These are phyloP conservation scores for Turdus rufiventris DNA, from an alignment of 2,113 vertebrate genomes.

Conservation along the genomic window DNA sequence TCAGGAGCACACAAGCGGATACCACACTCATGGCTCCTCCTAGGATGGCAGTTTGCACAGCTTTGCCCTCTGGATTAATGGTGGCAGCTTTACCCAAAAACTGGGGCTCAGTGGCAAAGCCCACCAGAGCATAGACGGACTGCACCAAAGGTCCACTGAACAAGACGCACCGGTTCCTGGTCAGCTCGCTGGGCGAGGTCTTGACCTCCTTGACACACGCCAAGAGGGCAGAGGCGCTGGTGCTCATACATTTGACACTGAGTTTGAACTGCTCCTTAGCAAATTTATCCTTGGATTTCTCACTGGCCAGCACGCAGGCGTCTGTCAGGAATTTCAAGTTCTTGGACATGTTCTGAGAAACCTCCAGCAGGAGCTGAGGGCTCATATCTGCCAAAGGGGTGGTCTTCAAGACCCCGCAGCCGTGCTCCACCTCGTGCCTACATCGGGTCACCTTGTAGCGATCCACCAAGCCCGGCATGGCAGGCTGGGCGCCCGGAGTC, in stretches of 20 bases:
- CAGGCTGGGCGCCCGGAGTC: constrained; percentile 85
- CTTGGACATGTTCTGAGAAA: constrained; percentile 92
- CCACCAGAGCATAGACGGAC: constrained; percentile 89
- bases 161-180: constrained; percentile 88
- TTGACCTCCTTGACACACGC: constrained; percentile 95
- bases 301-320: constrained; percentile 89
- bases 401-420: constrained; percentile 83
- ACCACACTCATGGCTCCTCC: constrained; percentile 99
- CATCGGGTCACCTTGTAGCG: constrained; percentile 96
- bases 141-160: constrained; percentile 92
- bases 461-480: constrained; percentile 90
- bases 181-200: constrained; percentile 89
- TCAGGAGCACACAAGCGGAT: constrained; percentile 96
- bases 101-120: constrained; percentile 96
- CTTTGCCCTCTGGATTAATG: constrained; percentile 90
- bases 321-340: constrained; percentile 95
- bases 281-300: constrained; percentile 90
- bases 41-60: constrained; percentile 94
- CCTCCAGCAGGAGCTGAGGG: constrained; percentile 92
- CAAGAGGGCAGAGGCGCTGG: constrained; percentile 90
- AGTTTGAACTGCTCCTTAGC: constrained; percentile 96
- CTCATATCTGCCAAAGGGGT: constrained; percentile 87
- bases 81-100: constrained; percentile 91
- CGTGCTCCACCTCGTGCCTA: constrained; percentile 94
- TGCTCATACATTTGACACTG: constrained; percentile 95